These are phyloP conservation scores for Ptilonorhynchus violaceus DNA, from an alignment of 2,113 vertebrate species.

Conservation along the genomic window DNA sequence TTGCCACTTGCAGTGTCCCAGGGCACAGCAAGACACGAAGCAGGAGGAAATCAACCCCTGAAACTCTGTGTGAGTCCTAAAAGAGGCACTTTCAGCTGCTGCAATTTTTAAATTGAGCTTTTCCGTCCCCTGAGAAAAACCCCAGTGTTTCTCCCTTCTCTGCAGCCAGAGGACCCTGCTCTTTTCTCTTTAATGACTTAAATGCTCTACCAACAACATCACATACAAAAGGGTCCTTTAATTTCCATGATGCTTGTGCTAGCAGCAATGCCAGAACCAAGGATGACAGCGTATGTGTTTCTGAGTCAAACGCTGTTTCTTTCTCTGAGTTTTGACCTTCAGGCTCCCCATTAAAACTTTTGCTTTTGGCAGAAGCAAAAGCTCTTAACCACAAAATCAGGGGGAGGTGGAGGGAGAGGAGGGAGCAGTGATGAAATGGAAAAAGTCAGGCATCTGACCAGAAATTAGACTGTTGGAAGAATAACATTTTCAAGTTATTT, in stretches of 20 bases:
- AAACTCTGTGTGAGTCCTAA: background rate
- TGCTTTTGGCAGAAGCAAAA: slow-evolving; percentile 57
- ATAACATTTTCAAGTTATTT: slow-evolving; percentile 45
- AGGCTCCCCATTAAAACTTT: slow-evolving; percentile 27
- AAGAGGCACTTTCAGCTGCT: background rate
- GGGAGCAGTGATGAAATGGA: slow-evolving; percentile 32
- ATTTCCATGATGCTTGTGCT: background rate
- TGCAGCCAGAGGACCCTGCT: background rate
- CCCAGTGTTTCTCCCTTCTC: background rate
- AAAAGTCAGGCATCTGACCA: slow-evolving; percentile 52
- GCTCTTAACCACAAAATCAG: background rate
- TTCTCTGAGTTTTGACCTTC: slow-evolving; percentile 33
- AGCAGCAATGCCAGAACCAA: background rate
- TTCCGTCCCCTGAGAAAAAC: background rate
- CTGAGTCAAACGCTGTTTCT: background rate
- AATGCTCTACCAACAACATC: background rate
- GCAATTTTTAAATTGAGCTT: background rate
- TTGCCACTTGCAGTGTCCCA: background rate
- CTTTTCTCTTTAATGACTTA: background rate
- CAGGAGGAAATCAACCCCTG: background rate
- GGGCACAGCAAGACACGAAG: background rate
- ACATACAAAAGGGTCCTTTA: background rate
- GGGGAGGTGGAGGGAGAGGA: background rate
- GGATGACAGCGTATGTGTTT: background rate
- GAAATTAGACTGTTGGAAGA: slow-evolving; percentile 8